Evolutionary conservation across 2,888 invertebrate species (phyloP), one percentile per base, ranked within the genome.

Genomic region (Yponomeuta cagnagella): DNA sequence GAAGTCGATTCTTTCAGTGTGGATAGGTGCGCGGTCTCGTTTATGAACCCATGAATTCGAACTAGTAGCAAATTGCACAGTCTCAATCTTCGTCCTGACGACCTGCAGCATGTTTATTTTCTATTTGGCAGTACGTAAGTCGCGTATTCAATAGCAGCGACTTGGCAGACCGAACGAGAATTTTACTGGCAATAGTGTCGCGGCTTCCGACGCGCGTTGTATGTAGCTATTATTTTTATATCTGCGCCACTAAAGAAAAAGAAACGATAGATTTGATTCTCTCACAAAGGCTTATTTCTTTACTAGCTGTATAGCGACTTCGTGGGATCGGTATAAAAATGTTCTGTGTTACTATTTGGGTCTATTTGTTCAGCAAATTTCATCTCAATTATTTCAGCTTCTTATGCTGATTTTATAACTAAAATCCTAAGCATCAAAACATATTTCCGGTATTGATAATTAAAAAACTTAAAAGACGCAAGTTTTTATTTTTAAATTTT

Each of bases 181-280:
- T 67, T 67, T 67, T 67, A 67, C 67, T 67, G 67, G 67, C 67
- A 67, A n/a, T 64, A 15, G 37, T 6, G 67, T 67, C 5, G 30
- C 67, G 64, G 23, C 67, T 67, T n/a, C 65, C 12, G 43, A n/a
- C 15, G n/a, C 3, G 67, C 15, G 43, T 31, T 43, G 48, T 37
- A 69, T 52, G 52, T 30, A 23, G 52, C 68, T 48, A 69, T 69
- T 69, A 69, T 69, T 52, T 69, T 69, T 69, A 69, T 69, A 52
- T 52, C 68, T 52, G 30, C 33, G 52, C 52, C 52, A 4, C 52
- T 58, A 58, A 5, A 58, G 12, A 15, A 58, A 58, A 58, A 58
- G 52, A 5, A 58, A 58, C 15, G 52, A 5, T 4, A 3, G 52
- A 2, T 12, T 58, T 15, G 52, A 58, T 58, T 15, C 52, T 12